phyloP scores from a whole-genome alignment of 2,113 vertebrate species.

The Tachuris rubrigastra region DNA sequence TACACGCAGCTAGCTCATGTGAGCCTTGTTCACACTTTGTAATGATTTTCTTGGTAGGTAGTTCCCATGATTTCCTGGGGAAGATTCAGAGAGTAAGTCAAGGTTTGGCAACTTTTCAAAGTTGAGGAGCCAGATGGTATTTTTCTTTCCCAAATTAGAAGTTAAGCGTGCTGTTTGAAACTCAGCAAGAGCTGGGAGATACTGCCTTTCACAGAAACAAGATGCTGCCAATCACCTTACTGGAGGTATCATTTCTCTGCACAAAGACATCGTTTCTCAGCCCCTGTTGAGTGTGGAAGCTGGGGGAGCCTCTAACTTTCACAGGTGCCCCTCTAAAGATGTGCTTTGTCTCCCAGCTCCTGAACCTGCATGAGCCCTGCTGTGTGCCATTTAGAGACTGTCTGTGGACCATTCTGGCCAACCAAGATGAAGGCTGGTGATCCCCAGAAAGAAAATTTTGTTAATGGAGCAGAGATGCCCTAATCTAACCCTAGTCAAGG shows the following conservation, averaged over 20 bases:
- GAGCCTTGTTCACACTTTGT: slow-evolving; percentile 55
- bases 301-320: not conserved
- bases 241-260: slow-evolving; percentile 30
- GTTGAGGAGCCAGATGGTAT: slow-evolving; percentile 68
- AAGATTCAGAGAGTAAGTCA: slow-evolving; percentile 57
- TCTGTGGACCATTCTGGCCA: not conserved
- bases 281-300: not conserved
- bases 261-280: not conserved
- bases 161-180: slow-evolving; percentile 60
- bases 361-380: not conserved
- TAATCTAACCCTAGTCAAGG: not conserved
- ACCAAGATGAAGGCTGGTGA: not conserved
- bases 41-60: slow-evolving; percentile 59
- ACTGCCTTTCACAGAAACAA: slow-evolving; percentile 55
- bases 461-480: not conserved
- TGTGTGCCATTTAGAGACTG: not conserved
- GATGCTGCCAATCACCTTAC: slow-evolving; percentile 55
- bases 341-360: not conserved
- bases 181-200: slow-evolving; percentile 61
- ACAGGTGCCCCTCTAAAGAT: not conserved
- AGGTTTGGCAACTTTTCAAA: slow-evolving; percentile 67
- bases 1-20: slow-evolving; percentile 3
- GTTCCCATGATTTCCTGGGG: slow-evolving; percentile 55
- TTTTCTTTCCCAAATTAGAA: slow-evolving; percentile 71
- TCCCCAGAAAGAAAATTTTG: not conserved